Percentiles rank a stretch among this genome's conserved stretches.
Conservation (phyloP, 2,797 vertebrate genomes). For the Spizella passerina region DNA sequence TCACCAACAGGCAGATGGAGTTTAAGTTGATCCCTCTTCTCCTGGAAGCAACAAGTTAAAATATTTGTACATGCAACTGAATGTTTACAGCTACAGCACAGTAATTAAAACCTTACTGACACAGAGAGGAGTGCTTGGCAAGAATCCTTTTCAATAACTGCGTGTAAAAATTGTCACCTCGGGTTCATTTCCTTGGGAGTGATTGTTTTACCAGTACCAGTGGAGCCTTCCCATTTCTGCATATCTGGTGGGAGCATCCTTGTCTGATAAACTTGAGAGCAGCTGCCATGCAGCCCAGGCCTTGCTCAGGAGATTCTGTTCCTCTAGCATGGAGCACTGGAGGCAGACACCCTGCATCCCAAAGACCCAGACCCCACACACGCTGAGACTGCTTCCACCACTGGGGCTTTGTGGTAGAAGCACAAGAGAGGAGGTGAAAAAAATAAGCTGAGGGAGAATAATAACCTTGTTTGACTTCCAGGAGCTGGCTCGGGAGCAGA, state of each 20-base stretch:
- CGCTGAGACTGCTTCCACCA: background rate
- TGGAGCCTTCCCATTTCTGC: background rate
- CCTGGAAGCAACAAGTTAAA: background rate
- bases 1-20: constrained; percentile 23
- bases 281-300: background rate
- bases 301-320: background rate
- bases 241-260: background rate
- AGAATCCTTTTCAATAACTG: background rate
- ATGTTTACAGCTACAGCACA: background rate
- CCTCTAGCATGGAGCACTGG: background rate
- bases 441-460: background rate
- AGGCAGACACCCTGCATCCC: background rate
- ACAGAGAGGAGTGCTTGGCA: background rate
- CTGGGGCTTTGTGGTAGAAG: background rate
- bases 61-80: background rate
- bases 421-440: background rate
- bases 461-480: background rate
- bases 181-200: background rate
- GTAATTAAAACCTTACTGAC: background rate
- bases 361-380: accelerated
- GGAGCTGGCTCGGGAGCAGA: background rate
- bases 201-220: background rate
- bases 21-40: constrained; percentile 12
- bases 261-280: background rate
- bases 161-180: background rate